Base-by-base conservation (phyloP, 2,888 invertebrate species). In the Apamea monoglypha region DNA sequence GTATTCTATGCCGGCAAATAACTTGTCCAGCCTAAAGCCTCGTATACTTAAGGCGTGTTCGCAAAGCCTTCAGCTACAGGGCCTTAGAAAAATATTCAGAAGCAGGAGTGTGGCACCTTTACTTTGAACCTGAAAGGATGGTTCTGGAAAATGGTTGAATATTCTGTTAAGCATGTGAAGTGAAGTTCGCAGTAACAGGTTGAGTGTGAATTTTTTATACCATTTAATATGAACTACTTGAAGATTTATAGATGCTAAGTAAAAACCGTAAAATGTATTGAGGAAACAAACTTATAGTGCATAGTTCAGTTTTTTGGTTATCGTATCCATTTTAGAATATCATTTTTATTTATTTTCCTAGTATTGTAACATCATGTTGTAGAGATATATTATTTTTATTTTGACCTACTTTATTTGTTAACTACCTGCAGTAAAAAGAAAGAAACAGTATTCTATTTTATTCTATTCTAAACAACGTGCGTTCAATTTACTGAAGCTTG, bases 1-100 rank as follows among this genome's bases (percentile, higher is more conserved):
- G 50, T 53, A 71, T 71, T 87, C 88, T 87, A 89, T 90, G 84
- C 81, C 81, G 76, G 84, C 76, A 85, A 89, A 89, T 89, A 90
- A 87, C 87, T 85, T 85, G 86, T 81, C 87, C 86, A 75, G 88
- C 78, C 86, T 79, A 66, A 67, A 86, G 85, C 87, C n/a, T n/a
- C 77, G 81, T 90, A 84, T 88, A 85, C 86, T 81, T 85, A 87
- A 83, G 75, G 81, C 76, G 67, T 77, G 78, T 82, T 83, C 68
- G 59, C 18, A 81, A 81, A 87, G 72, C 81, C 69, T 81, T 85
- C 81, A 81, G 69, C 74, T 74, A 78, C 87, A 88, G 76, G 69
- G 73, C 18, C 70, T 76, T 67, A 59, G 47, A 78, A 86, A 88
- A 78, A 87, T 89, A 86, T 89, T 80, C 87, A 75, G 64, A 47